Evolutionary conservation across 2,113 vertebrate species (phyloP).

Genomic region (Ramphastos sulfuratus): DNA sequence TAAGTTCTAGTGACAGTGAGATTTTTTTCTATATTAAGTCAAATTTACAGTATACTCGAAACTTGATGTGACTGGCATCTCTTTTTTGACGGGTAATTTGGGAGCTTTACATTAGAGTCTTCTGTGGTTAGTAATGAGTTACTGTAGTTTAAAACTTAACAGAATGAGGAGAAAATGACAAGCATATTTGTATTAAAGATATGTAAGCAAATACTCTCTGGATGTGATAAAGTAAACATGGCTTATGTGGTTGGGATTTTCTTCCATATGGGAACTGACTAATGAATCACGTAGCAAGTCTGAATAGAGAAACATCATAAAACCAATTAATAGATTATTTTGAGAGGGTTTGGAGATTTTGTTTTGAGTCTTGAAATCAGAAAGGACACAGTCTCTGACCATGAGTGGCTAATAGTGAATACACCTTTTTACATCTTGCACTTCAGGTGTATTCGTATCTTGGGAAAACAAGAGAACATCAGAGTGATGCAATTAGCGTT

Average conservation of each 20-base stretch:
- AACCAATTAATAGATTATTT: not conserved
- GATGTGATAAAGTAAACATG: not conserved
- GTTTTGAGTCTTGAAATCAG: not conserved
- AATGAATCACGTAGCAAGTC: not conserved
- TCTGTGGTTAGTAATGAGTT: not conserved
- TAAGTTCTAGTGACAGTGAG: slow-evolving; percentile 49
- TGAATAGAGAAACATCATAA: not conserved
- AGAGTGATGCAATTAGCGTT: slow-evolving; percentile 90
- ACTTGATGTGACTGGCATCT: not conserved
- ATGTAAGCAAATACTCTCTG: not conserved
- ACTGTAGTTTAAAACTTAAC: not conserved
- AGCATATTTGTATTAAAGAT: slow-evolving; percentile 5
- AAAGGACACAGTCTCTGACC: not conserved
- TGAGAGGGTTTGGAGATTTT: not conserved
- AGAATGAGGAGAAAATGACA: not conserved
- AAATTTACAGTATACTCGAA: not conserved
- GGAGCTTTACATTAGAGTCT: not conserved
- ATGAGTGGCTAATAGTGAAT: not conserved
- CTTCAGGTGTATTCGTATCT: slow-evolving; percentile 91
- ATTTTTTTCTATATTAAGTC: not conserved
- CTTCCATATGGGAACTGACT: rapidly evolving
- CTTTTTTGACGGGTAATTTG: not conserved
- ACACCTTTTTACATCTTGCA: not conserved
- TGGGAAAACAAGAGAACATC: slow-evolving; percentile 97
- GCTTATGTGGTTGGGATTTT: not conserved